Percentiles rank a stretch among this genome's conserved stretches.
Conservation (phyloP, 30 jellyfish, hydroid and myxozoan genomes). For the Sanderia malayensis region DNA sequence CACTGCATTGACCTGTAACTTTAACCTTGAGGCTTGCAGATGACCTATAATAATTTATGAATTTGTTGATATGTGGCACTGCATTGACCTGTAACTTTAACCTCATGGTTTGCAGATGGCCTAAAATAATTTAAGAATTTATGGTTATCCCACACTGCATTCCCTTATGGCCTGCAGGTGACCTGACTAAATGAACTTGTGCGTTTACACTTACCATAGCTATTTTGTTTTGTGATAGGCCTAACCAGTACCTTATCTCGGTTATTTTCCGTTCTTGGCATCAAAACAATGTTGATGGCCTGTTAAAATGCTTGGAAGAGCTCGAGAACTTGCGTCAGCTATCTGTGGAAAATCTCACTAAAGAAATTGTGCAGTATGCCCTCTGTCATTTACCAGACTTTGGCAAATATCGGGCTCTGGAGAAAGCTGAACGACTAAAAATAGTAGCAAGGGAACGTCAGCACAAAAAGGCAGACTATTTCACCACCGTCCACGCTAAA, state of each 20-base stretch:
- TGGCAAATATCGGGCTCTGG: background rate
- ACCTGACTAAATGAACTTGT: background rate
- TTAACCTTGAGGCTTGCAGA: conserved; percentile 1
- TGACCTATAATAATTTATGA: background rate
- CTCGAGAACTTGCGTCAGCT: background rate
- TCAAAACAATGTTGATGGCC: too few relatives aligned
- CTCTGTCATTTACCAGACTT: background rate
- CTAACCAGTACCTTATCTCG: too few relatives aligned
- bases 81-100: background rate
- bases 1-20: conserved; percentile 5
- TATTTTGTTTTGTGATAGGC: background rate
- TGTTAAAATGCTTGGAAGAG: background rate
- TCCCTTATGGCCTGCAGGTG: too few relatives aligned
- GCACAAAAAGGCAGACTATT: background rate
- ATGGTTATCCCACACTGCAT: too few relatives aligned
- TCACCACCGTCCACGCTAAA: background rate
- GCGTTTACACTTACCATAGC: background rate
- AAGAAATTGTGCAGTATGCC: background rate
- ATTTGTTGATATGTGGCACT: background rate
- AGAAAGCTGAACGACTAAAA: too few relatives aligned
- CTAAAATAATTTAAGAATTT: too few relatives aligned
- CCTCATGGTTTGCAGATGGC: background rate
- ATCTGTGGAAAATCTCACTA: background rate
- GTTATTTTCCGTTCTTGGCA: too few relatives aligned
- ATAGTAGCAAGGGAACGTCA: background rate